Conservation (phyloP, 2,113 vertebrate genomes). For the Mesitornis unicolor region DNA sequence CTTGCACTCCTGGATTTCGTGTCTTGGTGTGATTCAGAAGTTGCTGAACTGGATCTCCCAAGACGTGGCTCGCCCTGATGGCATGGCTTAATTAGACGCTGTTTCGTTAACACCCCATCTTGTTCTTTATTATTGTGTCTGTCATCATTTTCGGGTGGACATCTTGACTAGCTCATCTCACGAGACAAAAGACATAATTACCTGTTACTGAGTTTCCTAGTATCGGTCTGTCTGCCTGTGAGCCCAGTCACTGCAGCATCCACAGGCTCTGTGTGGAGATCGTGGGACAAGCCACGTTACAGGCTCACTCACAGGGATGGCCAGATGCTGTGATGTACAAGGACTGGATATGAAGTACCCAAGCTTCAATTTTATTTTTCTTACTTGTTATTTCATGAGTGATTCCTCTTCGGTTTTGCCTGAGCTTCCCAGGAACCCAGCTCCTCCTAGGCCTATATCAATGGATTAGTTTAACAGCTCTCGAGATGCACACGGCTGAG, state of each 20-base stretch:
- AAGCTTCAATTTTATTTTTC: background rate
- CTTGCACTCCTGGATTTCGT: background rate
- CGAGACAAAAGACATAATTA: constrained; percentile 1
- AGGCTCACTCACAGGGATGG: background rate
- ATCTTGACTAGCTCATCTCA: background rate
- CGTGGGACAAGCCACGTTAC: background rate
- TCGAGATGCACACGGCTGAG: background rate
- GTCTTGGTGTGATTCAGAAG: constrained; percentile 6
- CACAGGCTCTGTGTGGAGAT: background rate
- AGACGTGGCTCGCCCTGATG: background rate
- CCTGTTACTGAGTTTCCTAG: background rate
- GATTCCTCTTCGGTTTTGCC: background rate
- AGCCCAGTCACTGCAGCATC: background rate
- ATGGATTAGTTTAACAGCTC: background rate
- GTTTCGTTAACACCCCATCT: constrained; percentile 8
- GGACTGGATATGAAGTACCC: background rate
- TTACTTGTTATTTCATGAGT: background rate
- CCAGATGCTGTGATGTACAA: too few species aligned
- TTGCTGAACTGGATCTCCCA: background rate
- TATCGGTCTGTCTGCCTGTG: background rate
- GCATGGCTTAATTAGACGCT: background rate
- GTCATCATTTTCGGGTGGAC: constrained; percentile 22
- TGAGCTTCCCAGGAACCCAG: background rate
- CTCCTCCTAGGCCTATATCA: background rate
- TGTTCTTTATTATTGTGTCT: constrained; percentile 5